A percentile compares a stretch with the other conserved stretches of the same genome.
These are phyloP conservation scores for Malaclemys terrapin DNA, from an alignment of 2,113 vertebrate species.

Conservation along the genomic window DNA sequence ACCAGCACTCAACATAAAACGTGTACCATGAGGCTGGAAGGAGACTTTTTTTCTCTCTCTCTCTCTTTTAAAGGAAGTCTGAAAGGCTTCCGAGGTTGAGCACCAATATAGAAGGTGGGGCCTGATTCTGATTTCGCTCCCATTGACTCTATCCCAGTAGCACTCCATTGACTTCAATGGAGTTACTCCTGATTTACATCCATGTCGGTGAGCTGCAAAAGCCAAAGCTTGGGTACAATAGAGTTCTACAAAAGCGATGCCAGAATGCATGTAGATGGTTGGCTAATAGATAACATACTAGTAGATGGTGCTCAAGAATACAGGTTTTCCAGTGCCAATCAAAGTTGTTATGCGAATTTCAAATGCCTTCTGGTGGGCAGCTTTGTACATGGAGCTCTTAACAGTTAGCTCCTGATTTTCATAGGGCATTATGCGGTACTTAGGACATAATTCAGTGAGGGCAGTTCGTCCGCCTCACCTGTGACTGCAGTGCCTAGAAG, in stretches of 20 bases:
- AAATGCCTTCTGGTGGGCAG: background rate
- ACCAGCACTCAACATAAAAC: background rate
- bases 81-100: background rate
- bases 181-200: accelerated
- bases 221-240: accelerated
- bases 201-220: background rate
- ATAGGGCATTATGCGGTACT: background rate
- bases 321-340: background rate
- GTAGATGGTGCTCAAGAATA: background rate
- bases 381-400: background rate
- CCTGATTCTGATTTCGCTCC: background rate
- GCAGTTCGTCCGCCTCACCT: too few species aligned
- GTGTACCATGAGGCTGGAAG: background rate
- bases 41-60: background rate
- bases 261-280: background rate
- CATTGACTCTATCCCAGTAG: background rate
- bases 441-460: too few species aligned
- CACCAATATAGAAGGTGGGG: accelerated
- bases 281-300: background rate
- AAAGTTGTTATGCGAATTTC: too few species aligned
- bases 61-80: background rate
- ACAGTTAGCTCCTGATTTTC: background rate
- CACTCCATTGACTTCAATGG: background rate
- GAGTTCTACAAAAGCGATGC: background rate
- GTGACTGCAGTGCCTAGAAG: too few species aligned